These are phyloP conservation scores for Taenioides sp. DNA, from an alignment of 2,797 vertebrate genomes.

Conservation along the genomic window DNA sequence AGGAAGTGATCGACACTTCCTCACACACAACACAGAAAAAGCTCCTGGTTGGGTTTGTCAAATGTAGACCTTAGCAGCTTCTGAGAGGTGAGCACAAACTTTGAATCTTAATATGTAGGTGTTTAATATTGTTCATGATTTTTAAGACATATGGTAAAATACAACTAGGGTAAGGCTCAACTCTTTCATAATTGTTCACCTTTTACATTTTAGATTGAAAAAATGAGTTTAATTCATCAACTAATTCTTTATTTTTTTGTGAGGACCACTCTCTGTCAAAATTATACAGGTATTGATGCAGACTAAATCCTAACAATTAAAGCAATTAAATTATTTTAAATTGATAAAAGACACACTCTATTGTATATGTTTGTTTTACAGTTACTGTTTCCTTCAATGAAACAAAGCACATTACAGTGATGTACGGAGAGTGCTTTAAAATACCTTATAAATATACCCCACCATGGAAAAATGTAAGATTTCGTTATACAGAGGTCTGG, in stretches of 20 bases:
- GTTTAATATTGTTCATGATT: neutral
- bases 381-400: slow-evolving; percentile 28
- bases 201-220: neutral
- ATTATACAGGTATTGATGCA: neutral
- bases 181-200: neutral
- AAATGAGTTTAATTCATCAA: slow-evolving; percentile 17
- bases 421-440: accelerated
- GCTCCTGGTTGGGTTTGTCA: neutral
- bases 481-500: slow-evolving; percentile 6
- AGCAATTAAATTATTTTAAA: neutral
- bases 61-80: neutral
- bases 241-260: slow-evolving; percentile 28
- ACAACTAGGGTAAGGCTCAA: neutral
- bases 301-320: neutral
- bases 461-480: neutral
- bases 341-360: neutral
- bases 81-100: neutral
- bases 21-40: neutral
- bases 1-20: neutral
- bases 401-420: neutral
- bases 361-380: slow-evolving; percentile 7
- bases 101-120: neutral
- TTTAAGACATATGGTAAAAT: neutral
- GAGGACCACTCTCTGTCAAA: neutral
- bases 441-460: slow-evolving; percentile 11